Evolutionary conservation across 2,888 invertebrate genomes (phyloP).

Genomic region (Exocentrus adspersus): DNA sequence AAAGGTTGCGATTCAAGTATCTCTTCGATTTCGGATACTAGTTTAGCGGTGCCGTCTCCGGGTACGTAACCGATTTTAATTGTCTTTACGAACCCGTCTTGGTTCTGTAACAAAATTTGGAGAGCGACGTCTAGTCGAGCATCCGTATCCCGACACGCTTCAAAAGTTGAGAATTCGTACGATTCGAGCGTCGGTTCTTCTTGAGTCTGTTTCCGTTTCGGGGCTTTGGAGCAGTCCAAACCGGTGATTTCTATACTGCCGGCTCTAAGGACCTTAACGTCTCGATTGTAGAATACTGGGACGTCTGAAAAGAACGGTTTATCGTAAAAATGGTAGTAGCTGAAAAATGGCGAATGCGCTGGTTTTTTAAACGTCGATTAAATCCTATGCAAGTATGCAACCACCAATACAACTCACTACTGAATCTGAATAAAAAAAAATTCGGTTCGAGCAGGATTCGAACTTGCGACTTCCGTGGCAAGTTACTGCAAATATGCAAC

Average conservation of each 20-base stretch:
- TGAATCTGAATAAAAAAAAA: no score
- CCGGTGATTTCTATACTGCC: slow-evolving; percentile 71
- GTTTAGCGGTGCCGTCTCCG: slow-evolving; percentile 1
- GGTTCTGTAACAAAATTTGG: slow-evolving; percentile 43
- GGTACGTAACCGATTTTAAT: slow-evolving; percentile 24
- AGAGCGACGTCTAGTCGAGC: slow-evolving; percentile 30
- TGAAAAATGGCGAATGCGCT: no score
- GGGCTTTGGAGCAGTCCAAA: slow-evolving; percentile 68
- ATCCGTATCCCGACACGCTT: slow-evolving; percentile 46
- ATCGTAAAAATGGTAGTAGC: no score
- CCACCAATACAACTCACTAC: no score
- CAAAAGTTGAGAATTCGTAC: slow-evolving; percentile 67
- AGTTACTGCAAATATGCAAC: no score
- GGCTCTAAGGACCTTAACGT: slow-evolving; percentile 62
- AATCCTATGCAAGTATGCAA: no score
- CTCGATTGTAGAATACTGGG: slow-evolving; percentile 59
- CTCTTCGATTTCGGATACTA: slow-evolving; percentile 21
- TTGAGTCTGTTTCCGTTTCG: slow-evolving; percentile 63
- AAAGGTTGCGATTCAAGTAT: slow-evolving; percentile 29
- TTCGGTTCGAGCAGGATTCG: no score
- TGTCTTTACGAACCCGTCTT: slow-evolving; percentile 13
- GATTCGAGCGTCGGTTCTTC: slow-evolving; percentile 68
- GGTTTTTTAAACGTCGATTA: no score
- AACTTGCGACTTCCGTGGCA: no score
- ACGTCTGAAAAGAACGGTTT: slow-evolving; percentile 57